Evolutionary conservation across 2,888 invertebrate genomes (phyloP), one percentile per base, ranked within the genome.

Genomic region (Rhamnusium bicolor): DNA sequence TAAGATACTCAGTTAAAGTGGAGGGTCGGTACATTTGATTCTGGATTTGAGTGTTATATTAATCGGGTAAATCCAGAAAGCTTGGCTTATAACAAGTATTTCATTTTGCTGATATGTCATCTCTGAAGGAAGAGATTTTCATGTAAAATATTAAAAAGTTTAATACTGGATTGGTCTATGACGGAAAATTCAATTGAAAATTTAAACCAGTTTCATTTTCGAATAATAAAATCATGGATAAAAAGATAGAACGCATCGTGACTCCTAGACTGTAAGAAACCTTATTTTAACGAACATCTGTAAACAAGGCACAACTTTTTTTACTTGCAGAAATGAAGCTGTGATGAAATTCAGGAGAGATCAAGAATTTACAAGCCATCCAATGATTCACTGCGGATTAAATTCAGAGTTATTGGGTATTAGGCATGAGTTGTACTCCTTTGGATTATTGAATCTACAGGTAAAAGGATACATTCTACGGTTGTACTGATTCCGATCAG

Each of bases 381-480:
- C 77, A 10, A 67, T 60, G 16, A 40, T 68, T 27, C 74, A 74
- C 21, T 62, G 51, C 32, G 67, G 71, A 16, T 62, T 69, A 0
- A 77, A 73, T 53, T 12, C 69, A 7, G 58, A 69, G 14, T 49
- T 77, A 1, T 53, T 77, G 10, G 40, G 53, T 32, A 70, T 73
- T 46, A 61, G 72, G 51, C 62, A 69, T 27, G 77, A 77, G 61
- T n/a, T 77, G 8, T 68, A 69, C 47, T 27, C 54, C 56, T n/a
- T 72, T 24, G 73, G 68, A 21, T 32, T 24, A 51, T 40, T 75
- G 56, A 54, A 56, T 18, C 49, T 77, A 8, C 71, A 69, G 69
- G 76, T 76, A 71, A n/a, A n/a, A n/a, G n/a, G n/a, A n/a, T n/a
- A n/a, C n/a, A n/a, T n/a, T n/a, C n/a, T n/a, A n/a, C n/a, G n/a